Conservation (phyloP, 1,140 invertebrate genomes). For the Solenopsis fugax region DNA sequence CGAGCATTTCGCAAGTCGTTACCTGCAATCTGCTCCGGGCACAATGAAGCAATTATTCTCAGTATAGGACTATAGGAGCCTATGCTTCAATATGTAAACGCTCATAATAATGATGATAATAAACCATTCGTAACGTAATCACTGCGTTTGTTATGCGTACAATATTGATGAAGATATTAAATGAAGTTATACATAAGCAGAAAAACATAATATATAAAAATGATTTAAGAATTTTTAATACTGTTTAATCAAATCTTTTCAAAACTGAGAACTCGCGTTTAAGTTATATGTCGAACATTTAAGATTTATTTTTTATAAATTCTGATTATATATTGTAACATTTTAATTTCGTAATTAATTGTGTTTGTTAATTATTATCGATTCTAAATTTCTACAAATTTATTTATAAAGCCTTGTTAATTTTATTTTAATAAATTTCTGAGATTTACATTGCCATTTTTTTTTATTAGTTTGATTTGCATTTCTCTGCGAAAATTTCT, state of each 20-base stretch:
- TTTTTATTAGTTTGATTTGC: neutral
- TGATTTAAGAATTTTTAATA: neutral
- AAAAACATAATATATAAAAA: too few species aligned
- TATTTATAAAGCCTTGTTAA: neutral
- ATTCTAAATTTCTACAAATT: neutral
- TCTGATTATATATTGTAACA: neutral
- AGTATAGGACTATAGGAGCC: conserved; percentile 17
- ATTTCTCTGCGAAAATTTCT: neutral
- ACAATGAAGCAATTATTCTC: conserved; percentile 47
- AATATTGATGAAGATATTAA: neutral
- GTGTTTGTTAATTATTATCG: neutral
- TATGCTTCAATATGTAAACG: conserved; percentile 46
- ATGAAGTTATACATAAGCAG: neutral
- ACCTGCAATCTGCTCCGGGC: neutral
- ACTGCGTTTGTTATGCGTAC: neutral
- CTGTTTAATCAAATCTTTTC: neutral
- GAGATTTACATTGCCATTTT: neutral
- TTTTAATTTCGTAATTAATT: neutral
- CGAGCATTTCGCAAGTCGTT: conserved; percentile 21
- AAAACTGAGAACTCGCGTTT: neutral
- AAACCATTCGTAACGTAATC: conserved; percentile 12
- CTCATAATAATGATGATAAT: conserved; percentile 21
- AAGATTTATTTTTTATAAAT: neutral
- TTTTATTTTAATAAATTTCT: neutral
- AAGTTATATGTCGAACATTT: neutral